A percentile compares a stretch with the other conserved stretches of the same genome.
Conservation (phyloP, 1,140 invertebrate species). For the Lepidostoma basale region DNA sequence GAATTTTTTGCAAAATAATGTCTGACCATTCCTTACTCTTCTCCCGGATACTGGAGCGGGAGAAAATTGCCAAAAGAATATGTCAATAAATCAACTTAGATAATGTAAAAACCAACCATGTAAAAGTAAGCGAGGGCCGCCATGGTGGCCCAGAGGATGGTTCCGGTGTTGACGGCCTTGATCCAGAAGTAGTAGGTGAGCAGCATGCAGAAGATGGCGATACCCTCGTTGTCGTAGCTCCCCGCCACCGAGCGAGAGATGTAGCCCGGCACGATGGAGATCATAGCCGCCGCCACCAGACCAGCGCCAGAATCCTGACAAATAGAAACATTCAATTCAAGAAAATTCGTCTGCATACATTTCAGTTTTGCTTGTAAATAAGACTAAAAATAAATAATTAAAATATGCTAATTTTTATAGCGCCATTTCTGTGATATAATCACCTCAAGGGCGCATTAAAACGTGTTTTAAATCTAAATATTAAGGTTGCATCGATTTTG, state of each 20-base stretch:
- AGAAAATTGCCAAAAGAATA: slow-evolving; percentile 23
- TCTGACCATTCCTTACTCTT: slow-evolving; percentile 20
- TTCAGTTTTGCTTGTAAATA: too few relatives aligned
- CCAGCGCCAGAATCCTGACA: slow-evolving; percentile 87
- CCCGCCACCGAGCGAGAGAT: slow-evolving; percentile 97
- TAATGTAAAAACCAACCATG: slow-evolving; percentile 73
- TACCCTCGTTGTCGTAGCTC: slow-evolving; percentile 98
- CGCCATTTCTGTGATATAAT: too few relatives aligned
- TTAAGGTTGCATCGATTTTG: too few relatives aligned
- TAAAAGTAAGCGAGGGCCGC: slow-evolving; percentile 96
- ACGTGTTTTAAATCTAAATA: too few relatives aligned
- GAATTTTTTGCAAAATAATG: not conserved
- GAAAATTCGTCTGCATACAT: too few relatives aligned
- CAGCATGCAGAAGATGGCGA: slow-evolving; percentile 98
- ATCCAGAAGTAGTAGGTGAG: slow-evolving; percentile 98
- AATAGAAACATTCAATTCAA: slow-evolving; percentile 13
- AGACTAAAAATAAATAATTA: too few relatives aligned
- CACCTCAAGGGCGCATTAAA: too few relatives aligned
- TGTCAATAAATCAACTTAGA: not conserved
- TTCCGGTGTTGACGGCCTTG: slow-evolving; percentile 95
- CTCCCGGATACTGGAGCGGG: not conserved
- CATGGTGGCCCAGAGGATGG: slow-evolving; percentile 89
- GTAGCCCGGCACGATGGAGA: slow-evolving; percentile 96
- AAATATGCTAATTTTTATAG: too few relatives aligned
- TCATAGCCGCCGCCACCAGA: slow-evolving; percentile 91